Percentiles rank a stretch among this genome's conserved stretches.
These are phyloP conservation scores for Odobenus rosmarus DNA, from an alignment of 2,113 vertebrate species.

Conservation along the genomic window DNA sequence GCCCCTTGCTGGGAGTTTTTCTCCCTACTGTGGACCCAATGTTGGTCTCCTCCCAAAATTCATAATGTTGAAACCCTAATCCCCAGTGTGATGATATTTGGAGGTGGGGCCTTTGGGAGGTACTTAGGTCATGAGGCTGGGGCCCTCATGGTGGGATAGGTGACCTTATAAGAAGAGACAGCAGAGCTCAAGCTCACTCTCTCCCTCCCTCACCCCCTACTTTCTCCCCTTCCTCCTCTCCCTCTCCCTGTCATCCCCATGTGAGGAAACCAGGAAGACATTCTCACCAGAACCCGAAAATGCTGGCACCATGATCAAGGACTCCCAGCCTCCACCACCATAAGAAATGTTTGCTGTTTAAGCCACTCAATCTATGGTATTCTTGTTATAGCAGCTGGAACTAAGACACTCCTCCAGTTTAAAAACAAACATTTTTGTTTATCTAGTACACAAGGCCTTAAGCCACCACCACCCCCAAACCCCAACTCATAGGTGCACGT, in stretches of 20 bases:
- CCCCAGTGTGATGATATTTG: background rate
- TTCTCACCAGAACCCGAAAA: background rate
- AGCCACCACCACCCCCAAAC: background rate
- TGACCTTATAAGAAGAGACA: background rate
- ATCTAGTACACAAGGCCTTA: background rate
- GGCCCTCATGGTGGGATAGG: background rate
- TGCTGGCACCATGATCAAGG: background rate
- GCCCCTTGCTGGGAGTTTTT: background rate
- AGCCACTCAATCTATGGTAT: background rate
- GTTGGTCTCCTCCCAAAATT: background rate
- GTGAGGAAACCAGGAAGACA: background rate
- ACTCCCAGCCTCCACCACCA: background rate
- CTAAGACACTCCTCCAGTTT: background rate
- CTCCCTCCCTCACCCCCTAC: background rate
- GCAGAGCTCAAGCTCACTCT: background rate
- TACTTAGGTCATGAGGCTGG: background rate
- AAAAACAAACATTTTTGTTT: background rate
- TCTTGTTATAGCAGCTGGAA: background rate
- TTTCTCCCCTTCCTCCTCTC: background rate
- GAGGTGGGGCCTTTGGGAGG: background rate
- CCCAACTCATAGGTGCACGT: accelerated
- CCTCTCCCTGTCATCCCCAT: background rate
- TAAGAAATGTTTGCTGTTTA: background rate
- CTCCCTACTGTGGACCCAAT: background rate
- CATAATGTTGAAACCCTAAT: background rate